These are phyloP conservation scores for Actenoides lindsayi DNA, from an alignment of 2,113 vertebrate species.

Conservation along the genomic window DNA sequence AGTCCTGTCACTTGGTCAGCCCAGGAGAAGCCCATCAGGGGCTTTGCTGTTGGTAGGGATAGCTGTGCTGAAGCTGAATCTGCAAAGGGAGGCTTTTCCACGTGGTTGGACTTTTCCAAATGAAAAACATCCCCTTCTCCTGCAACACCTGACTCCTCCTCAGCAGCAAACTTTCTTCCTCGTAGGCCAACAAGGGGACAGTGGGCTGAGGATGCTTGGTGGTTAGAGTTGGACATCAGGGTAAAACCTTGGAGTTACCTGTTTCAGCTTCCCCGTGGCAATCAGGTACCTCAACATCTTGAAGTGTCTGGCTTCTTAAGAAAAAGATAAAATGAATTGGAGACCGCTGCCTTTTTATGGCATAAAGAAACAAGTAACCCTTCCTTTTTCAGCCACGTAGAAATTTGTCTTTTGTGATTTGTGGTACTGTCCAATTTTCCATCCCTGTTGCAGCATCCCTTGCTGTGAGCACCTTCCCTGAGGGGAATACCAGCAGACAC, in stretches of 20 bases:
- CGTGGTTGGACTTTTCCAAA: background rate
- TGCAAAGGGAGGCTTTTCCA: background rate
- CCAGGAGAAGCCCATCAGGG: background rate
- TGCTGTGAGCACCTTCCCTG: background rate
- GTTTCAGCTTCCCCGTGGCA: background rate
- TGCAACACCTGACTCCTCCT: background rate
- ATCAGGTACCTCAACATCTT: background rate
- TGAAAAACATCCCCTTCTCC: background rate
- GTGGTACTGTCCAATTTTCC: background rate
- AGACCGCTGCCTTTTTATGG: background rate
- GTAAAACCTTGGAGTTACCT: background rate
- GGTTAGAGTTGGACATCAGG: too few species aligned
- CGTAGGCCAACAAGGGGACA: background rate
- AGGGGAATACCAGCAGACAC: background rate
- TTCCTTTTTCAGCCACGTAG: accelerated
- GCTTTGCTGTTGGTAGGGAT: background rate
- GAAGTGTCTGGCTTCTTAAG: background rate
- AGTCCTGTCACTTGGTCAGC: background rate
- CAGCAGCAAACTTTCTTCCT: background rate
- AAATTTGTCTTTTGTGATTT: background rate
- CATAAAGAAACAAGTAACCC: background rate
- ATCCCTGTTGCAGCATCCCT: background rate
- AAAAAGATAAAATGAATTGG: background rate
- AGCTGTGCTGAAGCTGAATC: background rate
- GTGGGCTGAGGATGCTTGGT: background rate